phyloP scores from a whole-genome alignment of 2,113 vertebrate species.

The Epinephelus lanceolatus region DNA sequence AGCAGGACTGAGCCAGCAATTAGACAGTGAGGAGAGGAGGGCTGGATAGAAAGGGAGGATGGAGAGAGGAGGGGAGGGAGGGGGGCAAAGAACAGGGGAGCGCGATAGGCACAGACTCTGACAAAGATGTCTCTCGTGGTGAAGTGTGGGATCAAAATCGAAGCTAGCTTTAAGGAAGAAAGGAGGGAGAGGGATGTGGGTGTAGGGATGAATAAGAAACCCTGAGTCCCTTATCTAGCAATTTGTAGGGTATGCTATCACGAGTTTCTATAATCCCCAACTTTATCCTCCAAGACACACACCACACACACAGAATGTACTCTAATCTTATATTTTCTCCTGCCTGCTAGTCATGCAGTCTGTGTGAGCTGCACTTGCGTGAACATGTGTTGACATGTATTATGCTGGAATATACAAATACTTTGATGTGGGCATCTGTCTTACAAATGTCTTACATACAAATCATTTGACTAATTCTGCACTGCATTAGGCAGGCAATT shows the following conservation, averaged over 20 bases:
- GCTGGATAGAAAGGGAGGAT: constrained; percentile 36
- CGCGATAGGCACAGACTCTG: constrained; percentile 48
- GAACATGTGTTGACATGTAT: constrained; percentile 39
- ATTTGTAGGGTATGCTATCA: constrained; percentile 69
- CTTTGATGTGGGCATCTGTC: constrained; percentile 22
- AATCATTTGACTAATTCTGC: constrained; percentile 4
- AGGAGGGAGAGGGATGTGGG: constrained; percentile 48
- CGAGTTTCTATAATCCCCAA: constrained; percentile 72
- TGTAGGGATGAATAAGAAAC: constrained; percentile 51
- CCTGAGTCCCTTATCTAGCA: constrained; percentile 69
- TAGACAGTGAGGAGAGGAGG: constrained; percentile 63
- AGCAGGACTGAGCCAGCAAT: constrained; percentile 79
- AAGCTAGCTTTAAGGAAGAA: constrained; percentile 66
- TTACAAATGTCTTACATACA: too few relatives aligned
- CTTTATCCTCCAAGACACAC: constrained; percentile 63
- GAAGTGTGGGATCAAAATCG: constrained; percentile 73
- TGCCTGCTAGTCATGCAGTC: background rate
- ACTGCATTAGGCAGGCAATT: background rate
- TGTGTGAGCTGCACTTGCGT: background rate
- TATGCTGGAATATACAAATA: background rate
- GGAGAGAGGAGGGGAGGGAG: background rate
- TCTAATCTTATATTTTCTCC: constrained; percentile 54
- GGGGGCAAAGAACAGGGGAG: constrained; percentile 18
- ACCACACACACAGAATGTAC: constrained; percentile 26
- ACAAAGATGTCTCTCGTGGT: constrained; percentile 68